Evolutionary conservation across 2,888 invertebrate species (phyloP), one percentile per base, ranked within the genome.

Genomic region (Chrysolina americana): DNA sequence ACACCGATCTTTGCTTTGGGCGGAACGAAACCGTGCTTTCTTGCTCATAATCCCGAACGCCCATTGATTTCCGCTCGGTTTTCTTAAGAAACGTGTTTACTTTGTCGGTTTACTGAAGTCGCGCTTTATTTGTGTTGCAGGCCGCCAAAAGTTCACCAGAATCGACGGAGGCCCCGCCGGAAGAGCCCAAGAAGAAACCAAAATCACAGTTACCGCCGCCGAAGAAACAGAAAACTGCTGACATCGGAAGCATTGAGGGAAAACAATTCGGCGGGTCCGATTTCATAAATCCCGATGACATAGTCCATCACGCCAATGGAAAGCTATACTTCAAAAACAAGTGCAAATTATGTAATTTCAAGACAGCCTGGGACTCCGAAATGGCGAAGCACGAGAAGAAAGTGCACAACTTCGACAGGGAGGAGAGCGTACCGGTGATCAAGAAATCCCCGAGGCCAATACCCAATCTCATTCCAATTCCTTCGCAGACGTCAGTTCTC

Each of bases 381-480:
- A 90, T 92, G 89, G 89, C 88, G 64, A 87, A 89, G 44, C 90
- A 91, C 85, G 89, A 90, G 79, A 85, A 86, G 72, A 87, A 88
- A 83, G 89, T 85, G 70, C 90, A 88, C 84, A 87, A 86, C 77
- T 85, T 88, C 76, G 87, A 86, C 75, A 84, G 87, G 78, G 82
- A 75, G 79, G 85, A 78, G 81, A 84, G 28, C 78, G 77, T 70
- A 62, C 70, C 76, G 50, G 77, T 74, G 77, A 76, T 74, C 47
- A 84, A 84, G 79, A 90, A 89, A 81, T 83, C 87, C 65, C 88
- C 91, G 13, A 89, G 94, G 69, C 94, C 94, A 0, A 91, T 94
- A 79, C 94, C 94, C 66, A 94, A 94, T 86, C 90, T 95, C 63
- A 94, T 95, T 85, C 94, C 94, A 6, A 91, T 95, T 69, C 84